These are phyloP conservation scores for Tapera naevia DNA, from an alignment of 2,797 vertebrate genomes.

Conservation along the genomic window DNA sequence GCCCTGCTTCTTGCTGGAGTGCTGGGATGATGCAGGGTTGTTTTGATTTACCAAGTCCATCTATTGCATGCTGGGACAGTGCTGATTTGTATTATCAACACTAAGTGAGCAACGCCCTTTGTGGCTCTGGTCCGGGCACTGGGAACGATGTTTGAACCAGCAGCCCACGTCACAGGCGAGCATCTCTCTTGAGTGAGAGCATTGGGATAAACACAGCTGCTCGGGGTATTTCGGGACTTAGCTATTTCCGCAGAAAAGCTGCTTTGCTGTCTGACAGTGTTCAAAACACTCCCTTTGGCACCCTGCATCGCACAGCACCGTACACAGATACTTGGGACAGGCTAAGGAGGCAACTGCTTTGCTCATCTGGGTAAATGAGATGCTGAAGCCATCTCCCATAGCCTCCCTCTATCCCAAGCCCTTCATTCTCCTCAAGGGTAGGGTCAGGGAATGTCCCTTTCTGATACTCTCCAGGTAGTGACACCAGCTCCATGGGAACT, in stretches of 20 bases:
- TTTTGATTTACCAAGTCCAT: neutral
- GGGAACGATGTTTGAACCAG: neutral
- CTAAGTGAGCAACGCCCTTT: neutral
- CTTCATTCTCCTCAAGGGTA: neutral
- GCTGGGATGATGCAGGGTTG: neutral
- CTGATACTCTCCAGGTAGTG: neutral
- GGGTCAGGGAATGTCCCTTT: neutral
- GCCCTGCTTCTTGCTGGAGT: fast-evolving
- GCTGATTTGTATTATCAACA: neutral
- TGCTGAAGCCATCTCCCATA: neutral
- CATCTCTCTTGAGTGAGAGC: neutral
- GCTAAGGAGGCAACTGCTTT: neutral
- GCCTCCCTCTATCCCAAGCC: neutral
- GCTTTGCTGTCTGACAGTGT: neutral
- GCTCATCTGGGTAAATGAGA: neutral
- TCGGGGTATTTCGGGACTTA: conserved; percentile 4
- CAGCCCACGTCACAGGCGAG: neutral
- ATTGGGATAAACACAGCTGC: conserved; percentile 10
- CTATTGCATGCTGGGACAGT: fast-evolving
- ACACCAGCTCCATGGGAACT: neutral
- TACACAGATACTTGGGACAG: neutral
- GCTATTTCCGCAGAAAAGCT: conserved; percentile 34
- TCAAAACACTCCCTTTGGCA: neutral
- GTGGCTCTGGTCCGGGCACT: neutral
- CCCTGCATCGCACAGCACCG: neutral